Base-by-base conservation (phyloP, 2,888 invertebrate genomes). In the Macroteleia sp. region DNA sequence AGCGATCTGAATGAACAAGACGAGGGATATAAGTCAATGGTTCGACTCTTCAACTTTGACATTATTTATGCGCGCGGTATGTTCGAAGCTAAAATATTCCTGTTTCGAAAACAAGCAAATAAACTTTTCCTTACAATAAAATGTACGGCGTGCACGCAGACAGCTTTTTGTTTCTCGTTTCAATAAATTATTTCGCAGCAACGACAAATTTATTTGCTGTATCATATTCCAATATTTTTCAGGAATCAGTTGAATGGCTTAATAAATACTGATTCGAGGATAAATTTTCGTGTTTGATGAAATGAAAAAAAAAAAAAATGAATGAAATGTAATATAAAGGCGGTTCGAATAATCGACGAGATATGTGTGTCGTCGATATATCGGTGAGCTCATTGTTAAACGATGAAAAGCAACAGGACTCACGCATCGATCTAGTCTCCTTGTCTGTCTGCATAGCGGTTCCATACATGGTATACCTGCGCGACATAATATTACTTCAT, bases 381-480 rank as follows among this genome's bases (percentile, higher is more conserved):
- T 69, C 71, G 62, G 73, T 48, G 77, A 64, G 50, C 56, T 78
- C 73, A 78, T 78, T 78, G 77, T 78, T 78, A 69, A 78, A 73
- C 73, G 77, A 73, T 78, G 77, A 73, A 78, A 78, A 78, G 77
- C 77, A 64, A 57, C 48, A 25, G 69, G 74, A 64, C 57, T 61
- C 50, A 57, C 73, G 67, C 67, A 78, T 78, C 77, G 77, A 78
- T 78, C 77, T 78, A 77, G 64, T 14, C 70, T 52, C 42, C 56
- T 41, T 50, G 76, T 76, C 70, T 17, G 73, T 78, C 69, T 61
- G 73, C n/a, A 64, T 54, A 74, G 78, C 78, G 78, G 78, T 30
- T 52, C 78, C 78, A 78, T 70, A 78, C 74, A 78, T 54, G 78
- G 77, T 71, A 64, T 78, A 75, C 73, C 67, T 62, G 66, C 12